phyloP scores from a whole-genome alignment of 2,797 vertebrate species.

The Glossophaga mutica region DNA sequence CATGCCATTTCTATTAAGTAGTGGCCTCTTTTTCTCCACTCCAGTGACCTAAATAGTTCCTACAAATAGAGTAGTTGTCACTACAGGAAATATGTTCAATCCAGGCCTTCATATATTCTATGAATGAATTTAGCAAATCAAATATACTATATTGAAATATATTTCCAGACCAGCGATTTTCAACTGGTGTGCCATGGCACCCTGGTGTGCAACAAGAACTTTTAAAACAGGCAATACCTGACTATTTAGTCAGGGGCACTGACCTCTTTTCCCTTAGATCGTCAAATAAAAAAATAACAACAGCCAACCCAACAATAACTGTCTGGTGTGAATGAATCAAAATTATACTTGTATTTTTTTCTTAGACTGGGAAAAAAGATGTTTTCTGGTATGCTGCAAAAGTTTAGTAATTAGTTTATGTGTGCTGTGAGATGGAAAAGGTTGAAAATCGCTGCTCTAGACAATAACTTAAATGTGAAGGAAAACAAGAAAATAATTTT shows the following conservation, averaged over 20 bases:
- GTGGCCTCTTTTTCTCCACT: conserved; percentile 55
- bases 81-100: conserved; percentile 32
- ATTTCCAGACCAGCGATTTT: not conserved
- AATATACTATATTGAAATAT: conserved; percentile 7
- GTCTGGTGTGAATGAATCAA: not conserved
- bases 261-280: not conserved
- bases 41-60: conserved; percentile 60
- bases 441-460: not conserved
- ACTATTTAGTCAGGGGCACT: not conserved
- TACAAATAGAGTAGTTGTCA: conserved; percentile 55
- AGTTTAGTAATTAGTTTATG: not conserved
- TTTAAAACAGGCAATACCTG: not conserved
- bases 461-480: conserved; percentile 11
- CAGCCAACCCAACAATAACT: not conserved
- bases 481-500: conserved; percentile 22
- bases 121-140: conserved; percentile 45
- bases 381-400: not conserved
- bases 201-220: not conserved
- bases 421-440: not conserved
- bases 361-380: not conserved
- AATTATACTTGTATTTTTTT: not conserved
- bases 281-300: not conserved
- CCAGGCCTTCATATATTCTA: not conserved
- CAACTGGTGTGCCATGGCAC: not conserved
- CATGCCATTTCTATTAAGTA: conserved; percentile 53